Percentiles rank a stretch among this genome's conserved stretches.
phyloP scores from a whole-genome alignment of 2,113 vertebrate species.

The Stictonetta naevosa region DNA sequence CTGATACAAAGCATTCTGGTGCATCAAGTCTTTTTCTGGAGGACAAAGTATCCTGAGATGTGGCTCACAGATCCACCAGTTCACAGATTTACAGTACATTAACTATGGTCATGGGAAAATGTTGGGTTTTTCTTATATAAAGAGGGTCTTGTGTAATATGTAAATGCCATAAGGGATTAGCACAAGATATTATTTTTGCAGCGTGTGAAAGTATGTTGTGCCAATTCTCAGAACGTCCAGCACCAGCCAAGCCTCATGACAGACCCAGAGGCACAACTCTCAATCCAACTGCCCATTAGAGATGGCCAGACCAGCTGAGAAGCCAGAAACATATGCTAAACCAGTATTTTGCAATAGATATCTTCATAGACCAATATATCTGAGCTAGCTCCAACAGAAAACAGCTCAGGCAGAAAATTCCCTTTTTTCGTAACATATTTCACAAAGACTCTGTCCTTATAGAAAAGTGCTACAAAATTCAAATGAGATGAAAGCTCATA shows the following conservation, averaged over 20 bases:
- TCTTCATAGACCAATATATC: neutral
- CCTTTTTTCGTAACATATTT: neutral
- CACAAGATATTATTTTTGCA: constrained; percentile 63
- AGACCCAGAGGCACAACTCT: constrained; percentile 40
- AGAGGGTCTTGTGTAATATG: constrained; percentile 60
- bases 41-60: neutral
- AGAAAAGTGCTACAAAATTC: neutral
- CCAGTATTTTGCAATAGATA: neutral
- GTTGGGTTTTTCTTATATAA: neutral
- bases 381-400: constrained; percentile 15
- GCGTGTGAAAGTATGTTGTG: constrained; percentile 51
- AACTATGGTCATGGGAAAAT: constrained; percentile 70
- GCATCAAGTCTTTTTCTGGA: neutral
- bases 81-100: constrained; percentile 67
- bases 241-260: constrained; percentile 50
- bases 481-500: neutral
- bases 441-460: neutral
- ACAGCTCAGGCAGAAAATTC: constrained; percentile 25
- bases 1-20: neutral
- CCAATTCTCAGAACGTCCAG: constrained; percentile 64
- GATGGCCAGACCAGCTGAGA: neutral
- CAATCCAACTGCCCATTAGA: neutral
- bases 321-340: neutral
- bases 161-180: constrained; percentile 57
- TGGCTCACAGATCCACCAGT: neutral